A percentile compares a stretch with the other conserved stretches of the same genome.
phyloP scores from a whole-genome alignment of 2,888 invertebrate genomes.

The Bombyx huttoni region DNA sequence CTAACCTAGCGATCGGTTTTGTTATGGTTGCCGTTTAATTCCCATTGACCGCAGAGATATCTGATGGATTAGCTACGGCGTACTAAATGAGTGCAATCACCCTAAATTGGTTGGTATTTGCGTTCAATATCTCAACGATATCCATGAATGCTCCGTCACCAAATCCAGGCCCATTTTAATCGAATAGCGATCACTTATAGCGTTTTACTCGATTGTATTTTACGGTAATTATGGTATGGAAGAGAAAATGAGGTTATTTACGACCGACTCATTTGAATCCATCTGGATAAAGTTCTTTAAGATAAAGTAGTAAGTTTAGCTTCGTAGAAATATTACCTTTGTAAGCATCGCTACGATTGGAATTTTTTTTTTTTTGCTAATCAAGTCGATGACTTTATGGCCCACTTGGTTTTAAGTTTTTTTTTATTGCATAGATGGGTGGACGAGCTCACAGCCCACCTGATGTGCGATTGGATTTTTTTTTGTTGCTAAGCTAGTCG shows the following conservation, averaged over 20 bases:
- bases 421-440: too few relatives aligned
- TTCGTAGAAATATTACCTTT: not conserved
- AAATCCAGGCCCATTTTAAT: slow-evolving; percentile 18
- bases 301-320: not conserved
- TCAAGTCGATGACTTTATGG: too few relatives aligned
- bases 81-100: slow-evolving; percentile 27
- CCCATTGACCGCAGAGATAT: slow-evolving; percentile 17
- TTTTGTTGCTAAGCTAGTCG: too few relatives aligned
- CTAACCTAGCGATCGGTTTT: slow-evolving; percentile 2
- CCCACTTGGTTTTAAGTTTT: not conserved
- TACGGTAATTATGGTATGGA: slow-evolving; percentile 20
- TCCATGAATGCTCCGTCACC: slow-evolving; percentile 11
- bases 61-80: slow-evolving; percentile 36
- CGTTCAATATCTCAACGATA: slow-evolving; percentile 12
- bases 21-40: slow-evolving; percentile 5
- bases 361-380: not conserved
- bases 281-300: not conserved
- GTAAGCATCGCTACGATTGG: not conserved
- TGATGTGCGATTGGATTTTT: too few relatives aligned
- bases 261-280: not conserved
- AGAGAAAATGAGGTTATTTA: slow-evolving; percentile 19
- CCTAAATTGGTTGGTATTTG: slow-evolving; percentile 23
- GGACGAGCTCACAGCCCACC: too few relatives aligned
- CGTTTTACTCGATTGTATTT: slow-evolving; percentile 24
- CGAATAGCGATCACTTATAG: slow-evolving; percentile 29